Evolutionary conservation across 2,888 invertebrate species (phyloP).

Genomic region (Agonopterix subpropinquella): DNA sequence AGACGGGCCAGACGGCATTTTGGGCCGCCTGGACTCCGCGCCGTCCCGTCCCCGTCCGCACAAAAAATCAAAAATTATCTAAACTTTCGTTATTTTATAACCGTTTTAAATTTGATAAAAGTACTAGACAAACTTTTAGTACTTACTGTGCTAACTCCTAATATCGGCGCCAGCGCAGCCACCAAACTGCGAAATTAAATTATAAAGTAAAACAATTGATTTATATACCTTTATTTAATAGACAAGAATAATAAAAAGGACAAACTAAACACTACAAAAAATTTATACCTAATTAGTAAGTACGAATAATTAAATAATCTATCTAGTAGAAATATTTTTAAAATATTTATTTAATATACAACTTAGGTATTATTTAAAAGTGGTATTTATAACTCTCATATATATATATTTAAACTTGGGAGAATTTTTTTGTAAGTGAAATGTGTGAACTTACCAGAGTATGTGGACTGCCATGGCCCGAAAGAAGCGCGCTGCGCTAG

Average conservation of each 20-base stretch:
- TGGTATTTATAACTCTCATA: too few relatives aligned
- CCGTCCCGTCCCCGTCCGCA: slow-evolving; percentile 17
- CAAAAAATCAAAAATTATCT: slow-evolving; percentile 23
- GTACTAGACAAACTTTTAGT: slow-evolving; percentile 13
- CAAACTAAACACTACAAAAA: too few relatives aligned
- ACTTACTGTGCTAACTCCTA: slow-evolving; percentile 59
- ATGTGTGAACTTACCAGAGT: slow-evolving; percentile 54
- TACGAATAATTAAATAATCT: too few relatives aligned
- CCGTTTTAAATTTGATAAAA: not conserved
- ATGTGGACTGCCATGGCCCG: slow-evolving; percentile 70
- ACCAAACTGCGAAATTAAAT: slow-evolving; percentile 53
- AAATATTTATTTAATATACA: too few relatives aligned
- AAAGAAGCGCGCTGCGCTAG: slow-evolving; percentile 66
- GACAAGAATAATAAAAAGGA: too few relatives aligned
- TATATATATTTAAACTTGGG: too few relatives aligned
- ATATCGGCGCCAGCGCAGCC: slow-evolving; percentile 50
- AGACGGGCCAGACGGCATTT: slow-evolving; percentile 43
- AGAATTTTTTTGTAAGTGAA: too few relatives aligned
- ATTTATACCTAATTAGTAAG: too few relatives aligned
- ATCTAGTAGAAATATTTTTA: too few relatives aligned
- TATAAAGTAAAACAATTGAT: slow-evolving; percentile 4
- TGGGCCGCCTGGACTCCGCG: slow-evolving; percentile 19
- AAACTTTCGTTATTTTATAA: too few relatives aligned
- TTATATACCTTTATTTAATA: too few relatives aligned
- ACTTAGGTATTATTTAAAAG: too few relatives aligned